Evolutionary conservation across 2,888 invertebrate genomes (phyloP), one percentile per base, ranked within the genome.

Genomic region (Sarcophaga variegata): DNA sequence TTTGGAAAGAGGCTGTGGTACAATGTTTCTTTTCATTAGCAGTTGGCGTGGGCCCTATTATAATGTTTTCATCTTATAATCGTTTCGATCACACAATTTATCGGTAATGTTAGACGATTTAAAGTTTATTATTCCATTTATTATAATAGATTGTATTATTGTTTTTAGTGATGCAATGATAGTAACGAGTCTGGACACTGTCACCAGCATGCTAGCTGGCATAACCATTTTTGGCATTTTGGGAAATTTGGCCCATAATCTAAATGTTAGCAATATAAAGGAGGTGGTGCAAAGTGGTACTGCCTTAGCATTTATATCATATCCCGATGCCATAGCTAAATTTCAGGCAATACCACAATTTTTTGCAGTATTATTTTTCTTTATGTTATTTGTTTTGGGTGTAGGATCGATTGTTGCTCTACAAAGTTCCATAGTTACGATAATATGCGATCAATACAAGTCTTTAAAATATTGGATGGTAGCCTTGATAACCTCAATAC

Each of bases 21-120:
- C 97, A 97, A 92, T 96, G 96, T 81, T 97, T 97, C 93, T 97
- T 97, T 93, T 97, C 96, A 0, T 93, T 97, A 45, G 96, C 96
- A 20, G 96, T 97, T 37, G 96, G 96, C 85, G 95, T 96, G 83
- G 97, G 97, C 67, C 95, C 96, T 0, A 95, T 97, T 78, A 95
- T 96, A 45, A 97, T 97, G 96, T 97, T 96, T 90, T 94, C 96
- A 11, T 97, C 96, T 0, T 97, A 96, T 92, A 97, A 97, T 91
- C 94, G 94, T 63, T 97, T 97, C 91, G 93, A 94, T 62, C 96
- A 96, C 90, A 95, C 95, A 85, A 95, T 96, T 84, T 93, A 67
- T 91, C 96, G 96, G 90, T 88, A 60, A 45, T 14, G 54, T 54
- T 14, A 54, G 10, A 14, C 0, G 17, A 54, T 54, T 54, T 54